Evolutionary conservation across 2,797 vertebrate species (phyloP), one percentile per base, ranked within the genome.

Genomic region (Apogon talboti): DNA sequence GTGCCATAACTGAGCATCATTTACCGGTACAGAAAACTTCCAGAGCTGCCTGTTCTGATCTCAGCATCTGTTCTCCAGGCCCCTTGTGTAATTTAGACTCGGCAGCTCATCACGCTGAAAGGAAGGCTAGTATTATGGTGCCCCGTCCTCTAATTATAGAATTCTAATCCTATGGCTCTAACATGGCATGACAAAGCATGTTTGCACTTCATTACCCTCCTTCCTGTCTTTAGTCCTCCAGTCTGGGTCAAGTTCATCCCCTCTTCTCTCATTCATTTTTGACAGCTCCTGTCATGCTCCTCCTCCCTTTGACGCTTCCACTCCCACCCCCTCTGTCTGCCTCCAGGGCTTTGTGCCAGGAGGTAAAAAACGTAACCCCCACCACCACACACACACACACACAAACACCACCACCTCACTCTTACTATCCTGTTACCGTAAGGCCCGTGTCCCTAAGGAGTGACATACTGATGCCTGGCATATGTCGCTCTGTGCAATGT

Each of bases 161-260:
- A 87, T 88, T 86, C 82, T 89, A 91, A 91, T 91, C 91, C 91
- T 89, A 88, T 91, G 83, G 88, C 84, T 91, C 71, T 87, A 88
- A 77, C 81, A 74, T 91, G 90, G 84, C 89, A 91, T 91, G 91
- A 91, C 91, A 89, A 92, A 91, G 89, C 91, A 90, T 91, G 91
- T 91, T 92, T 90, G 87, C 86, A 89, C 90, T 89, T 90, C 88
- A 92, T 92, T 90, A 86, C 84, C 66, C 74, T 84, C 79, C 87
- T 86, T 87, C 85, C 87, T 84, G 74, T 80, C 86, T 69, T 35
- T 41, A 84, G 84, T 88, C 83, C 41, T 43, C 41, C 41, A 43
- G 86, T 83, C 68, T 83, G 89, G 92, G 90, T 93, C 92, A 94
- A 93, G 92, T 94, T 92, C 90, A 89, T 66, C 21, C 69, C 58